phyloP scores from a whole-genome alignment of 2,888 invertebrate genomes.

The Rotaria magnacalcarata region DNA sequence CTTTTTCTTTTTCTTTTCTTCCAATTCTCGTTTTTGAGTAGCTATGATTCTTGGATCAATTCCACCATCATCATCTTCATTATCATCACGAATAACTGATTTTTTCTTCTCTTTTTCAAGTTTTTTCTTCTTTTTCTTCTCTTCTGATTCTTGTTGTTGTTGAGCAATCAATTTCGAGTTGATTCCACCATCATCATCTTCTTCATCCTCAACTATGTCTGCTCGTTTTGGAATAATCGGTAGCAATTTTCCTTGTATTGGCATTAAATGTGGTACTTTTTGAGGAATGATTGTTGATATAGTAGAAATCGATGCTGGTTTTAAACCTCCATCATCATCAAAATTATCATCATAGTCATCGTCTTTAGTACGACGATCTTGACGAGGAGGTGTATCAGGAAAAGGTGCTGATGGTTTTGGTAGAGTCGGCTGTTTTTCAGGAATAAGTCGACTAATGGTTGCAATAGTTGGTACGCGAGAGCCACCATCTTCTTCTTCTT shows the following conservation, averaged over 20 bases:
- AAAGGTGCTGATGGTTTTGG: neutral
- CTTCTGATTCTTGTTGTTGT: neutral
- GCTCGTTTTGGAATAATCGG: neutral
- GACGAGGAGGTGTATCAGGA: neutral
- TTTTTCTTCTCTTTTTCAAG: neutral
- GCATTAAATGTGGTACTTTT: neutral
- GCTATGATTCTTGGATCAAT: neutral
- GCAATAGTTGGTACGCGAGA: neutral
- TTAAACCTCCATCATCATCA: constrained; percentile 8
- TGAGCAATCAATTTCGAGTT: neutral
- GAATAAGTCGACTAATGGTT: neutral
- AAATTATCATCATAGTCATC: neutral
- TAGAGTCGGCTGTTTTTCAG: neutral
- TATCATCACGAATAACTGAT: neutral
- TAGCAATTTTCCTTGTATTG: neutral
- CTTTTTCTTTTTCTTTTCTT: neutral
- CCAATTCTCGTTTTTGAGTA: neutral
- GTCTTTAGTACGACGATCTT: neutral
- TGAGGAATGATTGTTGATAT: neutral
- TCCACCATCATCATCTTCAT: neutral
- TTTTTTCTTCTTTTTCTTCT: neutral
- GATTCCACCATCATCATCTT: neutral
- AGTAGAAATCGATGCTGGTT: neutral
- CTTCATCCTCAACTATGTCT: neutral
- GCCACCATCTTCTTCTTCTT: neutral